phyloP scores from a whole-genome alignment of 2,888 invertebrate genomes.

The Morpho achilles region DNA sequence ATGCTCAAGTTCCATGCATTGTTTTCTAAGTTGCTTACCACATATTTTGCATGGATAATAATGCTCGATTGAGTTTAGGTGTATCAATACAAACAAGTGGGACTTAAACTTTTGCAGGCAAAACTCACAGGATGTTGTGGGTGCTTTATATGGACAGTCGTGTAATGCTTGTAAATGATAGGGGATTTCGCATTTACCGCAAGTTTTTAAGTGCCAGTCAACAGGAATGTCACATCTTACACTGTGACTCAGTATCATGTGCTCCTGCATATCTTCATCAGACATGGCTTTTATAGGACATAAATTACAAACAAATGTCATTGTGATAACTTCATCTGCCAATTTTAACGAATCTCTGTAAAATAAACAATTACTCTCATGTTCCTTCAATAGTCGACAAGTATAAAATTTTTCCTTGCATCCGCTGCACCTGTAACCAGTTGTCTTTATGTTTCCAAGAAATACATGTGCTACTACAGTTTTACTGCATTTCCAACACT shows the following conservation, averaged over 20 bases:
- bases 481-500: constrained; percentile 43
- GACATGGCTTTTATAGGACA: constrained; percentile 23
- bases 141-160: constrained; percentile 26
- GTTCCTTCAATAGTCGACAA: constrained; percentile 27
- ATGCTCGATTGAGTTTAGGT: constrained; percentile 12
- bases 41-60: constrained; percentile 37
- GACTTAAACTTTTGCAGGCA: constrained; percentile 37
- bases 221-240: constrained; percentile 43
- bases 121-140: constrained; percentile 21
- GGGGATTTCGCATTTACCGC: not conserved
- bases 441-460: not conserved
- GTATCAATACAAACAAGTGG: constrained; percentile 13
- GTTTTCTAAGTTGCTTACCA: not conserved
- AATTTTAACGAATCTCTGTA: not conserved
- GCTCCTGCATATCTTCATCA: constrained; percentile 6
- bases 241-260: constrained; percentile 33
- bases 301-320: constrained; percentile 9
- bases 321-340: not conserved
- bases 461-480: not conserved
- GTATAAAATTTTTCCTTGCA: constrained; percentile 31
- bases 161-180: constrained; percentile 25
- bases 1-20: constrained; percentile 41
- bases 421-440: constrained; percentile 27
- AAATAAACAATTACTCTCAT: constrained; percentile 25
- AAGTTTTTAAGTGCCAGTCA: not conserved